Conservation (phyloP, 1,140 invertebrate genomes). For the Cylas formicarius region DNA sequence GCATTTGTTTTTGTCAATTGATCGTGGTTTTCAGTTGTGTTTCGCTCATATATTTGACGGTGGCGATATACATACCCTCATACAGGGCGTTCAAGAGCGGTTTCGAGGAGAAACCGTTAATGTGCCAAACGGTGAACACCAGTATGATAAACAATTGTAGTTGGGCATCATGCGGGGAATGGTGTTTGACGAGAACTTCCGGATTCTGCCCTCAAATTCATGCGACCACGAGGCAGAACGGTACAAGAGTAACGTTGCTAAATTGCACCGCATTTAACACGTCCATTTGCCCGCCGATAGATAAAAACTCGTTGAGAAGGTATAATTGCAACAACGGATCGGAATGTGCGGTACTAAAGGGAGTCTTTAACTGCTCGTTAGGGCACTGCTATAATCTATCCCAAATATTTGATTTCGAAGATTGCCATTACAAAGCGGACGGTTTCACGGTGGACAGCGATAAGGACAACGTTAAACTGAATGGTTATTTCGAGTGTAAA, state of each 20-base stretch:
- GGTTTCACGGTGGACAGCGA: conserved; percentile 74
- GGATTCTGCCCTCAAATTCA: conserved; percentile 82
- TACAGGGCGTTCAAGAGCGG: conserved; percentile 73
- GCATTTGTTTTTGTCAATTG: conserved; percentile 87
- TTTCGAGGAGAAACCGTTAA: conserved; percentile 71
- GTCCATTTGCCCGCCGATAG: conserved; percentile 58
- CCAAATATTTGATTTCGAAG: conserved; percentile 79
- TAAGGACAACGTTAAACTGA: conserved; percentile 71
- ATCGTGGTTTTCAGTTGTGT: conserved; percentile 80
- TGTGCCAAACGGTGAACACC: conserved; percentile 81
- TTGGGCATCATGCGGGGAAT: conserved; percentile 83
- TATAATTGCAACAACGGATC: conserved; percentile 78
- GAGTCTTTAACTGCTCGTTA: conserved; percentile 76
- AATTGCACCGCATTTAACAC: conserved; percentile 76
- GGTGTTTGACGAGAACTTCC: conserved; percentile 84
- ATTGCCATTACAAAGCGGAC: conserved; percentile 75
- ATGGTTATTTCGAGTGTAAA: conserved; percentile 74
- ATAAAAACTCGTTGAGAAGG: conserved; percentile 44
- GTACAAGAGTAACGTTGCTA: conserved; percentile 64
- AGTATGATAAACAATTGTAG: conserved; percentile 73
- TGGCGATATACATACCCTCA: conserved; percentile 81
- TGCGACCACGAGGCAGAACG: conserved; percentile 74
- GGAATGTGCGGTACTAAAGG: conserved; percentile 74
- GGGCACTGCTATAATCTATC: conserved; percentile 80
- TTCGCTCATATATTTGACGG: conserved; percentile 78